Percentiles rank a stretch among this genome's conserved stretches.
phyloP scores from a whole-genome alignment of 2,113 vertebrate species.

The Vicugna pacos region DNA sequence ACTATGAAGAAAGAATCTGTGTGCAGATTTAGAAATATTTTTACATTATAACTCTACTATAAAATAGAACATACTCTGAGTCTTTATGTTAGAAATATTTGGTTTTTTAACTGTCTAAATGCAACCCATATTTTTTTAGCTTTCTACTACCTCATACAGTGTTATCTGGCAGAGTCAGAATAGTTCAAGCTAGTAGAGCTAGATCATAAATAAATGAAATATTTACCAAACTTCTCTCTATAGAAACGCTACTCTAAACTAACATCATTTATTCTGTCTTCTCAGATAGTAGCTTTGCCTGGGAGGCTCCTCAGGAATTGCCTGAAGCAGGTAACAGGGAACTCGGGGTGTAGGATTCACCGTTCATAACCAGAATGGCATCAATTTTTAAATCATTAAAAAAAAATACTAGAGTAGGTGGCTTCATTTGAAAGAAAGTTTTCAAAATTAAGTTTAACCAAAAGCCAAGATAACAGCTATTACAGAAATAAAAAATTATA shows the following conservation, averaged over 20 bases:
- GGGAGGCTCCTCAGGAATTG: not conserved
- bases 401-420: not conserved
- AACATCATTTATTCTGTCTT: not conserved
- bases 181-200: not conserved
- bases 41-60: not conserved
- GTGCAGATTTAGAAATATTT: constrained; percentile 8
- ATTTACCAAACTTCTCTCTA: not conserved
- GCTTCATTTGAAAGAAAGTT: not conserved
- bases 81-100: constrained; percentile 11
- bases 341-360: not conserved
- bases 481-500: not conserved
- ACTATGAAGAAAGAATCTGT: not conserved
- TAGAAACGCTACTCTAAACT: not conserved
- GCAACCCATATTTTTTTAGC: not conserved
- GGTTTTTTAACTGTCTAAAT: not conserved
- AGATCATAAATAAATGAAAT: not conserved
- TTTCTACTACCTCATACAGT: not conserved
- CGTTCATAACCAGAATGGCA: not conserved
- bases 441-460: constrained; percentile 8
- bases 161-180: not conserved
- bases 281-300: not conserved
- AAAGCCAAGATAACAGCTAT: not conserved
- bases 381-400: not conserved
- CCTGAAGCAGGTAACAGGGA: not conserved
- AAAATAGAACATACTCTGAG: not conserved